These are phyloP conservation scores for Tapera naevia DNA, from an alignment of 2,797 vertebrate species.

Conservation along the genomic window DNA sequence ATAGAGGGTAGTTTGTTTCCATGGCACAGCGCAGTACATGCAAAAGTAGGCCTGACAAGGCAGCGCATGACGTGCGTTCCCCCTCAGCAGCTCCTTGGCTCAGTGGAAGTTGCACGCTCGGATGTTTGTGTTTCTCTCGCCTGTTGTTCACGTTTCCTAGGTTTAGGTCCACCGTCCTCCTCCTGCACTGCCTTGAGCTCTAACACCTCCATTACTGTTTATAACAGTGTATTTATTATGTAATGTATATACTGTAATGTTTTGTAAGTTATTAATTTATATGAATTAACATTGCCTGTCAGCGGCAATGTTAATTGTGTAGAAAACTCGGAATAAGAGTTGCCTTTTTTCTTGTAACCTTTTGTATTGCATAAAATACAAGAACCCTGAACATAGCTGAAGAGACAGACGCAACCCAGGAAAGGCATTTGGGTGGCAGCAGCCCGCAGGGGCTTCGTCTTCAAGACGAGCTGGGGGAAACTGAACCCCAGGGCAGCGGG, in stretches of 20 bases:
- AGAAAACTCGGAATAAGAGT: constrained; percentile 93
- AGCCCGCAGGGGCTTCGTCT: not conserved
- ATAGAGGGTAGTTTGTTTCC: not conserved
- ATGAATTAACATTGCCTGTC: constrained; percentile 96
- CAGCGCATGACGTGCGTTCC: not conserved
- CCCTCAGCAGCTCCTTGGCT: not conserved
- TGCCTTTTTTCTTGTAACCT: constrained; percentile 81
- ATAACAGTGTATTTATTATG: constrained; percentile 99
- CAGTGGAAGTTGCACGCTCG: constrained; percentile 12
- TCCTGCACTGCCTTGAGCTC: constrained; percentile 89
- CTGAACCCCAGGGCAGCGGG: not conserved
- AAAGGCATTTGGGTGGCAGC: constrained; percentile 66
- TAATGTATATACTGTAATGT: constrained; percentile 98
- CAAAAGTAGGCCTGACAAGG: not conserved
- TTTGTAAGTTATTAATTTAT: constrained; percentile 99
- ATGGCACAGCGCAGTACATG: constrained; percentile 1
- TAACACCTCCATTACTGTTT: constrained; percentile 96
- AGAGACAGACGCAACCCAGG: constrained; percentile 80
- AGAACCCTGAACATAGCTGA: constrained; percentile 87
- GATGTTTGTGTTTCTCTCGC: not conserved
- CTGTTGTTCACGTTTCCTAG: not conserved
- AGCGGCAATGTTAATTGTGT: constrained; percentile 91
- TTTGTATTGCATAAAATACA: constrained; percentile 80
- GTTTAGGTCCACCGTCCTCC: constrained; percentile 74
- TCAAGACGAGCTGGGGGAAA: not conserved